Conservation (phyloP, 2,888 invertebrate species). For the Erpobdella octoculata region DNA sequence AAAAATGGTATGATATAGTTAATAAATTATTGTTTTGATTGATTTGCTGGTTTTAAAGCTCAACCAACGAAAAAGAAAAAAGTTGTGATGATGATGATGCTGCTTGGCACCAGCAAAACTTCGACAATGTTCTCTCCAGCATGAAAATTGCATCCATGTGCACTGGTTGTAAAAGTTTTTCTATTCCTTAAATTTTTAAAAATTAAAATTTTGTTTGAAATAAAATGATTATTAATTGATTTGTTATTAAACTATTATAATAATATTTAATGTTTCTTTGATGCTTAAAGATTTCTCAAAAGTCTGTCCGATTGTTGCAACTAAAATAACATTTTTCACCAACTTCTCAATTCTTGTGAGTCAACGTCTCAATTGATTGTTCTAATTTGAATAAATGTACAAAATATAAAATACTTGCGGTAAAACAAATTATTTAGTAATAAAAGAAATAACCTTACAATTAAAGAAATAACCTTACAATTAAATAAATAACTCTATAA, state of each 20-base stretch:
- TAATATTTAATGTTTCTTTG: neutral
- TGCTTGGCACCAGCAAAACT: neutral
- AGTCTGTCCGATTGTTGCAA: constrained; percentile 25
- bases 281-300: constrained; percentile 25
- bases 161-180: neutral
- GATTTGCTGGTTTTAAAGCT: too few species aligned
- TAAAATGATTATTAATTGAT: too few species aligned
- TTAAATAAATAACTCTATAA: too few species aligned
- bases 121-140: neutral
- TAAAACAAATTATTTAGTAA: too few species aligned
- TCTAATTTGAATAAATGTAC: neutral
- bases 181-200: too few species aligned
- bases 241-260: neutral
- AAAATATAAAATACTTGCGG: too few species aligned
- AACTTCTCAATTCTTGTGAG: constrained; percentile 29
- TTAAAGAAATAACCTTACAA: too few species aligned
- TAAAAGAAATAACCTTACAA: too few species aligned
- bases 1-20: neutral
- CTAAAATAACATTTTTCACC: constrained; percentile 33
- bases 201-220: too few species aligned
- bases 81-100: neutral
- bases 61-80: too few species aligned
- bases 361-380: neutral
- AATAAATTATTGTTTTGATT: too few species aligned
- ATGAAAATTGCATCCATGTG: neutral